A percentile compares a stretch with the other conserved stretches of the same genome.
phyloP scores from a whole-genome alignment of 2,888 invertebrate species.

The Drosophila robusta region DNA sequence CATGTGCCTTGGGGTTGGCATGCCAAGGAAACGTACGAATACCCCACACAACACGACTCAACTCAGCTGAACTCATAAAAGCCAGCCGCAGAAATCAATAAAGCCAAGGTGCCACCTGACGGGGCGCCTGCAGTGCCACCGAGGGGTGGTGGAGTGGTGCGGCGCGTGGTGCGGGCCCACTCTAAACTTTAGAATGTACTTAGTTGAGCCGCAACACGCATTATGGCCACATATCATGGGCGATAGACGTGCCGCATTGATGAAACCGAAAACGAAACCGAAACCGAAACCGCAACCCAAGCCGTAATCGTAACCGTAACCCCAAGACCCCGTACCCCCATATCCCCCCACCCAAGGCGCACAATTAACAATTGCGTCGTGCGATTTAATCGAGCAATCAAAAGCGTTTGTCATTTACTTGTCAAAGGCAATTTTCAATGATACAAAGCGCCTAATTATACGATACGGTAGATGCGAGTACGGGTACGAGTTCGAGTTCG shows the following conservation, averaged over 20 bases:
- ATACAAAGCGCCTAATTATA: conserved; percentile 69
- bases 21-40: conserved; percentile 31
- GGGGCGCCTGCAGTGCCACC: background rate
- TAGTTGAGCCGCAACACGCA: conserved; percentile 71
- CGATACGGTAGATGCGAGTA: conserved; percentile 33
- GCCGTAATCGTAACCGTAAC: conserved; percentile 13
- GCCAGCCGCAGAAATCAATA: conserved; percentile 82
- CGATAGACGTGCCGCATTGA: conserved; percentile 59
- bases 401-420: conserved; percentile 76
- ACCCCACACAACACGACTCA: conserved; percentile 29
- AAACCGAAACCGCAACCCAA: conserved; percentile 12
- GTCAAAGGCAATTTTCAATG: conserved; percentile 73
- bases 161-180: background rate
- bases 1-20: conserved; percentile 72
- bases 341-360: background rate
- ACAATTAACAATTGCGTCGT: conserved; percentile 71
- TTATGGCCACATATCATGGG: conserved; percentile 74
- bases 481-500: background rate
- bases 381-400: conserved; percentile 78
- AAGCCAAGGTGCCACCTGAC: conserved; percentile 80
- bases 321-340: conserved; percentile 13
- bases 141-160: background rate
- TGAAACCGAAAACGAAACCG: conserved; percentile 35
- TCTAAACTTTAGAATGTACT: conserved; percentile 71
- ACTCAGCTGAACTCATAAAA: conserved; percentile 69